A percentile compares a stretch with the other conserved stretches of the same genome.
Evolutionary conservation across 2,797 vertebrate genomes (phyloP).

Genomic region (Serranus cabrilla): DNA sequence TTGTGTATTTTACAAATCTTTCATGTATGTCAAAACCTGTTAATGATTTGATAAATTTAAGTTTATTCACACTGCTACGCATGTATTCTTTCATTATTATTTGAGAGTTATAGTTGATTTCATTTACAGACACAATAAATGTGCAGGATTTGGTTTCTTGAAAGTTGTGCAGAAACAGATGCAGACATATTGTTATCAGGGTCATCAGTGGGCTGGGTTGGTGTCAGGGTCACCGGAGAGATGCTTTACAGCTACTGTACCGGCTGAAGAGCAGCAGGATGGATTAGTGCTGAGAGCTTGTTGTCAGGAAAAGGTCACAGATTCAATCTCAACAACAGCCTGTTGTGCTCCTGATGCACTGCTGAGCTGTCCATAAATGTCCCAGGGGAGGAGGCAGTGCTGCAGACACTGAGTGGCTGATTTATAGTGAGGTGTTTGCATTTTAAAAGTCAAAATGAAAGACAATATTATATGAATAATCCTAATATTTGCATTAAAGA

Average conservation of each 20-base stretch:
- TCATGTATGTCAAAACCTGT: constrained; percentile 15
- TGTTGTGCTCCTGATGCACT: background rate
- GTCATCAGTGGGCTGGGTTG: background rate
- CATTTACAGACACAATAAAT: constrained; percentile 7
- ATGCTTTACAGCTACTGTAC: background rate
- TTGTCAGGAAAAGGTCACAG: constrained; percentile 38
- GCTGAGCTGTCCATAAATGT: background rate
- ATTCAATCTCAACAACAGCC: constrained; percentile 16
- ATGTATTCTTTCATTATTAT: constrained; percentile 35
- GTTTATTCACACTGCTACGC: constrained; percentile 3
- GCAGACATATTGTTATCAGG: background rate
- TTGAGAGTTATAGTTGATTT: constrained; percentile 1
- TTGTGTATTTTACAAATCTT: constrained; percentile 11
- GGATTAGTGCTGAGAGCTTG: constrained; percentile 18
- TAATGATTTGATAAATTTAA: constrained; percentile 11
- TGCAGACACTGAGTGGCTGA: background rate
- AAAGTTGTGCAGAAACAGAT: background rate
- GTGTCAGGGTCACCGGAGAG: constrained; percentile 8
- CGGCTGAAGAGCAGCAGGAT: constrained; percentile 8
- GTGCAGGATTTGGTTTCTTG: background rate
- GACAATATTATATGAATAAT: background rate
- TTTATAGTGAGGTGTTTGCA: background rate
- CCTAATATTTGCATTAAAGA: background rate
- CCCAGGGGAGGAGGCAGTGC: background rate
- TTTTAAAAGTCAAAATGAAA: background rate